Base-by-base conservation (phyloP, 2,113 vertebrate species). In the Halcyon malimbica region DNA sequence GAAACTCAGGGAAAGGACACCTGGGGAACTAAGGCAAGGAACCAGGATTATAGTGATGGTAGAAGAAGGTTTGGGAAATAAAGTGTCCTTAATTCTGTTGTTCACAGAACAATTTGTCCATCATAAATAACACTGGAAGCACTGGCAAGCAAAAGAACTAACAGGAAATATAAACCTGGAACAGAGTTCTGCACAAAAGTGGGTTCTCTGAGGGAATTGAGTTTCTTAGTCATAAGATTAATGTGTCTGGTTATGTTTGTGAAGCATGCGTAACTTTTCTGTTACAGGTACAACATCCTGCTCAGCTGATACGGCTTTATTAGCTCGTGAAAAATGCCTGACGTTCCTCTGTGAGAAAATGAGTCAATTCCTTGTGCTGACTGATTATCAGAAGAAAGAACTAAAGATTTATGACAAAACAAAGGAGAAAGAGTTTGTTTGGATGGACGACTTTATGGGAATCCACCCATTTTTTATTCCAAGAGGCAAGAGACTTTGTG, bases 381-480 rank as follows among this genome's bases (percentile, higher is more conserved):
- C 98, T 53, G 98, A 98, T 71, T 95, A 97, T 94, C 98, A 98
- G 94, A 98, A 97, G 96, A 98, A 97, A 3, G 98, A 99, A 37
- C 96, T 99, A 13, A 98, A 97, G 75, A 98, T 99, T 81, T 99
- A 99, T 62, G 98, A 99, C 92, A 98, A 96, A 96, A 95, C 93
- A 63, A 97, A 98, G 65, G 86, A 95, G 25, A 97, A 97, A 63
- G 98, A 99, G 87, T 98, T 99, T 17, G 96, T 98, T 83, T 99
- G 98, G 97, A 98, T 98, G 17, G 98, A 99, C 50, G 97, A 98
- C 85, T 98, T 98, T 59, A 99, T 99, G 64, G 99, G 99, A 95
- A 99, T 99, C 59, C 97, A 99, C 62, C 99, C 99, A 5, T 99
- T 99, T 98, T 99, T 99, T 97, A 99, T 99, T 80, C 94, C 98